Percentiles rank a stretch among this genome's conserved stretches.
Evolutionary conservation across 2,888 invertebrate genomes (phyloP).

Genomic region (Caenorhabditis japonica): DNA sequence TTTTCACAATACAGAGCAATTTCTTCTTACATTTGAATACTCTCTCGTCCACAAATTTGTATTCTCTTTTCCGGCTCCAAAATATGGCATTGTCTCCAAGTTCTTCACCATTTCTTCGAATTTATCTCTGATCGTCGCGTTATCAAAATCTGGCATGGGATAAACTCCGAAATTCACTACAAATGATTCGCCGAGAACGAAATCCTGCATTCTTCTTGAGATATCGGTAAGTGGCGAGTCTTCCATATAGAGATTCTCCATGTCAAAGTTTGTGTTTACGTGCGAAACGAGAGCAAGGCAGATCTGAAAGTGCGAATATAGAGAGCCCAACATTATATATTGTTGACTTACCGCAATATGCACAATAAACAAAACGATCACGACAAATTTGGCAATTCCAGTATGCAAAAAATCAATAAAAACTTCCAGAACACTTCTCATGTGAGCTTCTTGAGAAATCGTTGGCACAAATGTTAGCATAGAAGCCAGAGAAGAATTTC

Average conservation of each 20-base stretch:
- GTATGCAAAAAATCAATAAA: constrained; percentile 66
- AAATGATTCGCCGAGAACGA: constrained; percentile 71
- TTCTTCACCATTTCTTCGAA: constrained; percentile 68
- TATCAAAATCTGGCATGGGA: constrained; percentile 70
- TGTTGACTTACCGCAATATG: constrained; percentile 63
- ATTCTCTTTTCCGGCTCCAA: constrained; percentile 60
- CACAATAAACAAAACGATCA: constrained; percentile 56
- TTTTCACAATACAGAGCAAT: no score
- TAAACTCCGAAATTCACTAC: constrained; percentile 74
- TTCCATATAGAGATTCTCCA: constrained; percentile 74
- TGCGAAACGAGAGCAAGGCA: constrained; percentile 67
- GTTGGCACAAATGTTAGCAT: constrained; percentile 39
- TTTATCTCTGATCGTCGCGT: constrained; percentile 60
- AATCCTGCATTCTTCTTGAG: constrained; percentile 72
- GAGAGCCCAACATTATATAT: neutral
- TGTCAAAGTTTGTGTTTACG: constrained; percentile 75
- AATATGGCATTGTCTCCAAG: constrained; percentile 67
- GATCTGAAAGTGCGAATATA: constrained; percentile 52
- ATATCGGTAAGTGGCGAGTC: constrained; percentile 74
- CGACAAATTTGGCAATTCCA: constrained; percentile 50
- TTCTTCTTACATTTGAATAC: constrained; percentile 63
- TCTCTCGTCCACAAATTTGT: constrained; percentile 73
- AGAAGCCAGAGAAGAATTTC: constrained; percentile 23
- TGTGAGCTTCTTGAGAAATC: constrained; percentile 32
- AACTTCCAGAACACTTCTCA: constrained; percentile 34